Percentiles rank a stretch among this genome's conserved stretches.
These are phyloP conservation scores for Agrochola lychnidis DNA, from an alignment of 2,888 invertebrate species.

Conservation along the genomic window DNA sequence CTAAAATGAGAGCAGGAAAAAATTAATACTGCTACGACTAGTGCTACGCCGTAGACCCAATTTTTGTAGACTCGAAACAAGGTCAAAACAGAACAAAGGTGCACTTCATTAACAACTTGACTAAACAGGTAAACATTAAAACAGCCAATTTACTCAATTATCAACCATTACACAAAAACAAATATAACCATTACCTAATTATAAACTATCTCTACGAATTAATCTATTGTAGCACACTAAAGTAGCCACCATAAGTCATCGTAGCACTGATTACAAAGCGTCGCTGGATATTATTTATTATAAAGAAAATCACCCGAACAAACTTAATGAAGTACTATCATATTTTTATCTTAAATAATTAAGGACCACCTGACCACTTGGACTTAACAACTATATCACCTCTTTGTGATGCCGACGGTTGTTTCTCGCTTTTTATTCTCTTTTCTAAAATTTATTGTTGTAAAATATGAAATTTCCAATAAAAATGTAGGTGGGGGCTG, in stretches of 20 bases:
- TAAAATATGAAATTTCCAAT: constrained; percentile 81
- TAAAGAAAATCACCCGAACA: constrained; percentile 75
- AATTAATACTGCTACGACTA: constrained; percentile 10
- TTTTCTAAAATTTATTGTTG: constrained; percentile 85
- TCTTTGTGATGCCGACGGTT: constrained; percentile 84
- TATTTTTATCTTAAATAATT: constrained; percentile 87
- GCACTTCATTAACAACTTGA: constrained; percentile 22
- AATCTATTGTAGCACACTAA: constrained; percentile 33
- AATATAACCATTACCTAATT: constrained; percentile 26
- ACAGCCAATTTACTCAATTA: constrained; percentile 14
- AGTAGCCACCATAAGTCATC: constrained; percentile 71
- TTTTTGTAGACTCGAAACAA: constrained; percentile 36
- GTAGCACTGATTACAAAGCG: constrained; percentile 73
- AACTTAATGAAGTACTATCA: constrained; percentile 86
- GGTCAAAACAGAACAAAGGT: constrained; percentile 30
- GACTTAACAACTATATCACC: constrained; percentile 83
- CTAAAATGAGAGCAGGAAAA: background rate
- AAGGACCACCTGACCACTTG: constrained; percentile 83
- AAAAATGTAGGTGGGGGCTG: constrained; percentile 79
- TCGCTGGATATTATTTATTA: constrained; percentile 80
- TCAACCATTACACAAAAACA: constrained; percentile 20
- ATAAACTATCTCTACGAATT: constrained; percentile 41
- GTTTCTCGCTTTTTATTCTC: constrained; percentile 74
- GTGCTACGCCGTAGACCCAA: constrained; percentile 53
- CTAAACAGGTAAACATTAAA: constrained; percentile 15